Evolutionary conservation across 92 coral and sea anemone species (phyloP).

Genomic region (Diadumene lineata): DNA sequence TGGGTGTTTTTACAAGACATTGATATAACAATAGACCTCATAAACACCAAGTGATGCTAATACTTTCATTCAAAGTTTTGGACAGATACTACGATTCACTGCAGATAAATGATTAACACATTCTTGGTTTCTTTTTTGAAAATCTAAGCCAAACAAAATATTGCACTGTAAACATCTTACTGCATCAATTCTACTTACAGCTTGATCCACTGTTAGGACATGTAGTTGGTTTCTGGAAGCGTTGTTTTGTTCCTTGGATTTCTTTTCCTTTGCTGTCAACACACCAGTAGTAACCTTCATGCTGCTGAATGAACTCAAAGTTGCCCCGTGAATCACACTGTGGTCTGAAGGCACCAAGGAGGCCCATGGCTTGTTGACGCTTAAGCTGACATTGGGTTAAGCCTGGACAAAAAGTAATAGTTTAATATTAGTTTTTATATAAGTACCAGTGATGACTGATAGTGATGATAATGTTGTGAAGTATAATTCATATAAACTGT

Average conservation of each 20-base stretch:
- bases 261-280: slow-evolving; percentile 87
- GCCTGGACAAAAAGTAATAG: no score
- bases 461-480: no score
- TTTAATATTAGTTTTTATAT: no score
- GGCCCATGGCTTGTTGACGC: slow-evolving; percentile 50
- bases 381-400: slow-evolving; percentile 86
- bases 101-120: no score
- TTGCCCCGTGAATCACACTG: slow-evolving; percentile 68
- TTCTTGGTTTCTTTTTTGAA: no score
- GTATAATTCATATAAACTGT: no score
- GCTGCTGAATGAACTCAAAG: slow-evolving; percentile 65
- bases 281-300: slow-evolving; percentile 91
- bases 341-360: slow-evolving; percentile 79
- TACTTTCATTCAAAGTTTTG: no score
- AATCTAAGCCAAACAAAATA: no score
- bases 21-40: not conserved
- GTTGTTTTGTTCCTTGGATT: slow-evolving; percentile 66
- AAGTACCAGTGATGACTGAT: no score
- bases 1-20: not conserved
- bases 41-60: not conserved
- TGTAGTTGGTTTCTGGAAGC: slow-evolving; percentile 43
- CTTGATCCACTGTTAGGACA: slow-evolving; percentile 52
- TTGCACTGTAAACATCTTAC: not conserved
- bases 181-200: slow-evolving; percentile 31
- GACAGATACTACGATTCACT: no score